Conservation (phyloP, 2,113 vertebrate genomes). For the Salvelinus alpinus region DNA sequence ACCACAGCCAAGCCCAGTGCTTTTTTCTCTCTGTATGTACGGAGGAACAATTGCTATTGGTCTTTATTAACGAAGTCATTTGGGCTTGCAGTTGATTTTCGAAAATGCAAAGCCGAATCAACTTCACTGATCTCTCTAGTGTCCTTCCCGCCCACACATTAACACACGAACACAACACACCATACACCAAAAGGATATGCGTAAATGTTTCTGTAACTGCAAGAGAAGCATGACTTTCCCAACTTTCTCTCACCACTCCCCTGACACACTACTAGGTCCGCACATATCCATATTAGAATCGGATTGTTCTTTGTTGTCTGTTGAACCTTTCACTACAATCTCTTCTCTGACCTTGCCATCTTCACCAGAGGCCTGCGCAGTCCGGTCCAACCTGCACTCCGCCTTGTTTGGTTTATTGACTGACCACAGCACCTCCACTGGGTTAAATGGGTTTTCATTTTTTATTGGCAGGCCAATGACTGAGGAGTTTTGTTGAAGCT, state of each 20-base stretch:
- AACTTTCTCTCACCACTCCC: no score
- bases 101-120: constrained; percentile 32
- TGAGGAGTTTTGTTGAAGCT: constrained; percentile 57
- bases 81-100: constrained; percentile 34
- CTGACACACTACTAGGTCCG: background rate
- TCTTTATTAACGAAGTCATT: constrained; percentile 34
- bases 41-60: constrained; percentile 23
- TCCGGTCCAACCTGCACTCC: constrained; percentile 38
- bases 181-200: background rate
- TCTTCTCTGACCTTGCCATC: constrained; percentile 65
- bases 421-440: constrained; percentile 57
- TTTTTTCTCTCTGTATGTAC: constrained; percentile 7
- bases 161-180: constrained; percentile 19
- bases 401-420: constrained; percentile 74
- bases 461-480: constrained; percentile 68
- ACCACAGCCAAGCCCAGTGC: constrained; percentile 16
- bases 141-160: background rate
- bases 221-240: no score
- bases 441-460: constrained; percentile 70
- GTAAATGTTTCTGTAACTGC: no score
- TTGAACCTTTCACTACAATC: constrained; percentile 12
- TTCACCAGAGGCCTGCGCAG: constrained; percentile 34
- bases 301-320: constrained; percentile 36
- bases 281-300: constrained; percentile 34
- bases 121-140: constrained; percentile 20